phyloP scores from a whole-genome alignment of 2,888 invertebrate species.

The Drosophila ustulata region DNA sequence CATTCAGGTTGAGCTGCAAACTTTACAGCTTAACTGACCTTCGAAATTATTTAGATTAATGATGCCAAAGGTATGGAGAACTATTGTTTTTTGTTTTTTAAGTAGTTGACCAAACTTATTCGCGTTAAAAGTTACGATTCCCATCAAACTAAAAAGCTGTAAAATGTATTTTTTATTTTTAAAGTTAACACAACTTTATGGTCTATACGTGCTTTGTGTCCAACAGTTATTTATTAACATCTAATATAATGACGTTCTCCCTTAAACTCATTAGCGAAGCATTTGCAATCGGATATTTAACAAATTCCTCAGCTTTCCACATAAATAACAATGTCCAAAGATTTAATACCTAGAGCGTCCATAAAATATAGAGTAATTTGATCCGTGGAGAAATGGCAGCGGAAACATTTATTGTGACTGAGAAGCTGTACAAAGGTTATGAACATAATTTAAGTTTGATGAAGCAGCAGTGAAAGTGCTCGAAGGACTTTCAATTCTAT shows the following conservation, averaged over 20 bases:
- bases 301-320: background rate
- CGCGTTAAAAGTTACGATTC: slow-evolving; percentile 7
- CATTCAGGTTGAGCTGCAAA: slow-evolving; percentile 29
- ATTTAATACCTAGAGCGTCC: background rate
- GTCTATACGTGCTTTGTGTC: background rate
- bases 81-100: slow-evolving; percentile 1
- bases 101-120: background rate
- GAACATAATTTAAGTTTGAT: background rate
- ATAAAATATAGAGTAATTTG: background rate
- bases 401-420: background rate
- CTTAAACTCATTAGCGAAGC: background rate
- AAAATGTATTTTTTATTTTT: background rate
- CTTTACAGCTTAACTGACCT: slow-evolving; percentile 32
- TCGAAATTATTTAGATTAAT: slow-evolving; percentile 37
- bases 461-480: background rate
- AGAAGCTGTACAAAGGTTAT: background rate
- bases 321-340: background rate
- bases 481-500: slow-evolving; percentile 25
- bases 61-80: background rate
- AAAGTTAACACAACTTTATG: no score
- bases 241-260: background rate
- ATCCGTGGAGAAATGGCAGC: background rate
- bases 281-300: slow-evolving; percentile 5
- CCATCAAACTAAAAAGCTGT: background rate
- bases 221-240: background rate